Conservation (phyloP, 92 coral and sea anemone genomes). For the Epizoanthus rinbou region DNA sequence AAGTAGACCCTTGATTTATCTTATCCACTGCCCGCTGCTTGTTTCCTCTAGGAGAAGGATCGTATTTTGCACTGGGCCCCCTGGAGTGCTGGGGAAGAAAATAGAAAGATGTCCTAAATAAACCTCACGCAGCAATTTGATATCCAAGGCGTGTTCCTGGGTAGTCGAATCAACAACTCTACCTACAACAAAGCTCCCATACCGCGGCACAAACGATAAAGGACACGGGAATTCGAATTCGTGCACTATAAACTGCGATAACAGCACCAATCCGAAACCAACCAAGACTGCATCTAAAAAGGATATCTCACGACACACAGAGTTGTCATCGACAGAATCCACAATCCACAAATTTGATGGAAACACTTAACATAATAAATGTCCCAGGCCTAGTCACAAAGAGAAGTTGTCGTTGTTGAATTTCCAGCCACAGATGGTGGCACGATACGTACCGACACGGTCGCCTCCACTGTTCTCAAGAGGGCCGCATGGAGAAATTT, state of each 20-base stretch:
- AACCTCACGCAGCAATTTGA: conserved; percentile 32
- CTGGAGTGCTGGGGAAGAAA: conserved; percentile 89
- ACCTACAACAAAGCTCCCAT: not conserved
- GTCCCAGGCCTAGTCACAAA: too few relatives aligned
- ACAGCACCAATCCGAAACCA: not conserved
- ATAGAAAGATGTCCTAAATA: not conserved
- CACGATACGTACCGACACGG: too few relatives aligned
- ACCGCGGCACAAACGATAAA: not conserved
- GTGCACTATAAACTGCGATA: conserved; percentile 1
- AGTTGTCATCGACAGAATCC: too few relatives aligned
- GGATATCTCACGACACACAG: not conserved
- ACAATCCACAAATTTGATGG: too few relatives aligned
- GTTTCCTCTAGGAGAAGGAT: conserved; percentile 37
- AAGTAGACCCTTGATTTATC: too few relatives aligned
- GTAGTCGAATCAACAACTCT: conserved; percentile 54
- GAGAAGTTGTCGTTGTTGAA: too few relatives aligned
- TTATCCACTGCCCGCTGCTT: too few relatives aligned
- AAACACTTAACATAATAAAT: too few relatives aligned
- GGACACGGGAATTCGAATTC: not conserved
- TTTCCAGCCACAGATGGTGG: too few relatives aligned
- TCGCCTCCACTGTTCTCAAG: too few relatives aligned
- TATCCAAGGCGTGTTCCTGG: conserved; percentile 45
- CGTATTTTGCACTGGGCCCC: conserved; percentile 79
- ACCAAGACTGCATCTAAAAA: conserved; percentile 3
- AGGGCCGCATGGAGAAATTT: too few relatives aligned